Evolutionary conservation across 2,888 invertebrate genomes (phyloP).

Genomic region (Theodoxus fluviatilis): DNA sequence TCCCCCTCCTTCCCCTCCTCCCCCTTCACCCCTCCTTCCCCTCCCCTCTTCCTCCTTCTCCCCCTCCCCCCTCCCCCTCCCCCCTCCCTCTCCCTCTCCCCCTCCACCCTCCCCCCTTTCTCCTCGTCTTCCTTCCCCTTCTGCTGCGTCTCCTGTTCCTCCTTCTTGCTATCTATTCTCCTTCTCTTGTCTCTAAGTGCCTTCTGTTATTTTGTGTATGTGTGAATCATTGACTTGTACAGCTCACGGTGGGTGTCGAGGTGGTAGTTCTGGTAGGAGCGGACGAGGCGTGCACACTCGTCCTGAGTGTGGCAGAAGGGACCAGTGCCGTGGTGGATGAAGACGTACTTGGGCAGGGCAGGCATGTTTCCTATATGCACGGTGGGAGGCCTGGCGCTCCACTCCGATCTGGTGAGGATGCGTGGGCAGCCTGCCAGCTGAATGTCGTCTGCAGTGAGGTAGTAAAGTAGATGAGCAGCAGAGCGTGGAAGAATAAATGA

Average conservation of each 20-base stretch:
- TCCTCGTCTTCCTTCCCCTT: background rate
- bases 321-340: conserved; percentile 66
- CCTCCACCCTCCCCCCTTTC: background rate
- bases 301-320: conserved; percentile 46
- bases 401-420: conserved; percentile 39
- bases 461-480: no score
- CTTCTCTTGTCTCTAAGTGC: background rate
- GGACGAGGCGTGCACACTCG: conserved; percentile 28
- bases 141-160: background rate
- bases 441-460: no score
- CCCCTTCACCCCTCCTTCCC: background rate
- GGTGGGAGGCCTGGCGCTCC: conserved; percentile 40
- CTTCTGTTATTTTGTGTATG: background rate
- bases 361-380: no score
- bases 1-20: background rate
- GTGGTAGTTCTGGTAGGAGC: conserved; percentile 39
- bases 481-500: no score
- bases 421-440: conserved; percentile 37
- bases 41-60: conserved; percentile 11
- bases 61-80: background rate
- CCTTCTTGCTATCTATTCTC: background rate
- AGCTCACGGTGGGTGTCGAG: conserved; percentile 36
- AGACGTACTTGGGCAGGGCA: conserved; percentile 39
- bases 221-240: background rate
- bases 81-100: conserved; percentile 9